These are phyloP conservation scores for Mirza zaza DNA, from an alignment of 2,113 vertebrate species.

Conservation along the genomic window DNA sequence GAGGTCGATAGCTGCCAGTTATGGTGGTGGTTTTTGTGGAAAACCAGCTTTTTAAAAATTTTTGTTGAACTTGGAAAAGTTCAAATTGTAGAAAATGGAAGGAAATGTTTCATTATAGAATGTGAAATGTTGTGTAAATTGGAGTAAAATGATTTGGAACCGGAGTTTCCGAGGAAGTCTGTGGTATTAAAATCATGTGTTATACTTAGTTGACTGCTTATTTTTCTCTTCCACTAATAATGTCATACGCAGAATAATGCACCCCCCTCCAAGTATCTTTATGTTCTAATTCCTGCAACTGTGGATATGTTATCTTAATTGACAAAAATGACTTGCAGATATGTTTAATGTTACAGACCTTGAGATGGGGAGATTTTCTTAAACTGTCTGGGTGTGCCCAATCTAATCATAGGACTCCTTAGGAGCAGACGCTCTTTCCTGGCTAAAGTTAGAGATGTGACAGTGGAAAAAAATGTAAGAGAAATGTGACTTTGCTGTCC, in stretches of 20 bases:
- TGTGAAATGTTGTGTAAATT: not conserved
- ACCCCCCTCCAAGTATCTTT: not conserved
- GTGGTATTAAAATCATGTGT: not conserved
- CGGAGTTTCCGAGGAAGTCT: not conserved
- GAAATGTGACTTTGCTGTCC: not conserved
- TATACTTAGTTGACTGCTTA: not conserved
- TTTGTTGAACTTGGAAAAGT: not conserved
- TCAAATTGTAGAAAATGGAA: constrained; percentile 16
- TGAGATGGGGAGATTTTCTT: not conserved
- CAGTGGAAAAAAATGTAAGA: not conserved
- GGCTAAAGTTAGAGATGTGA: not conserved
- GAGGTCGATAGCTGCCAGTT: not conserved
- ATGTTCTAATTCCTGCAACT: not conserved
- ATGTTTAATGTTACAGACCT: not conserved
- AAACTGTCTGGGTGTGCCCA: not conserved
- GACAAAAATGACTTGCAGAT: not conserved
- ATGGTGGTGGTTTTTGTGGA: not conserved
- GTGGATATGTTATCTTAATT: not conserved
- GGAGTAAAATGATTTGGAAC: not conserved
- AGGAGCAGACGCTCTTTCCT: not conserved
- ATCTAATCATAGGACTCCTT: not conserved
- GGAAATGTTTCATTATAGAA: constrained; percentile 31
- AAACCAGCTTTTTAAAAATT: not conserved
- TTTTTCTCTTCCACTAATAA: not conserved
- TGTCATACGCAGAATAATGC: not conserved